Base-by-base conservation (phyloP, 2,113 vertebrate species). In the Chlamydotis undulata region DNA sequence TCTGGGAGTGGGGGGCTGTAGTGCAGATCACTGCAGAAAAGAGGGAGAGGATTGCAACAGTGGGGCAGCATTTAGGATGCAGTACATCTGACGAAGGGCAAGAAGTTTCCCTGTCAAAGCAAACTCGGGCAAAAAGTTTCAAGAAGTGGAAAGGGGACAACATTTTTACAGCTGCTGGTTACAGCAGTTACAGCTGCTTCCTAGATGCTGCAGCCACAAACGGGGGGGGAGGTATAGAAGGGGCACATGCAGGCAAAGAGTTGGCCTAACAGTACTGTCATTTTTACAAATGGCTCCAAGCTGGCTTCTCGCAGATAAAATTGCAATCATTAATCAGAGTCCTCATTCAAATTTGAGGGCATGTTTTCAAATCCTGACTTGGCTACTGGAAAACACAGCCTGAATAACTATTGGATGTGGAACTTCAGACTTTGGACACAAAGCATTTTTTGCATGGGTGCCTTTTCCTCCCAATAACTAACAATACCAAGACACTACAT, bases 221-320 rank as follows among this genome's bases (percentile, higher is more conserved):
- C 59, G 56, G 18, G n/a, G 35, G 9, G 2, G 12, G 22, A 78
- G 41, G 59, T 67, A 17, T 9, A 16, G 55, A 90, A 85, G 47
- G 43, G 67, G 56, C 50, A 68, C 55, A 64, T 92, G 68, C 43
- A 93, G 64, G 75, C 52, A 65, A 88, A 95, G 45, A 53, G 8
- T n/a, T 84, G 31, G 60, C 43, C 76, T 87, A 84, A 93, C 60
- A 76, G 60, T 73, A 60, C 88, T 95, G 90, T 78, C 85, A 90
- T 80, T 88, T 95, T 93, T 94, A 96, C 77, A 96, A 91, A 97
- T 87, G 53, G 64, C 73, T 96, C 55, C 74, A 90, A 92, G 69
- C 47, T 90, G 76, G 12, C 60, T 93, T 89, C 74, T 90, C 5
- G 3, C 50, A 82, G 93, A 90, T 92, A 87, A 94, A 83, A 96